These are phyloP conservation scores for Cataglyphis albicans DNA, from an alignment of 2,888 invertebrate genomes.

Conservation along the genomic window DNA sequence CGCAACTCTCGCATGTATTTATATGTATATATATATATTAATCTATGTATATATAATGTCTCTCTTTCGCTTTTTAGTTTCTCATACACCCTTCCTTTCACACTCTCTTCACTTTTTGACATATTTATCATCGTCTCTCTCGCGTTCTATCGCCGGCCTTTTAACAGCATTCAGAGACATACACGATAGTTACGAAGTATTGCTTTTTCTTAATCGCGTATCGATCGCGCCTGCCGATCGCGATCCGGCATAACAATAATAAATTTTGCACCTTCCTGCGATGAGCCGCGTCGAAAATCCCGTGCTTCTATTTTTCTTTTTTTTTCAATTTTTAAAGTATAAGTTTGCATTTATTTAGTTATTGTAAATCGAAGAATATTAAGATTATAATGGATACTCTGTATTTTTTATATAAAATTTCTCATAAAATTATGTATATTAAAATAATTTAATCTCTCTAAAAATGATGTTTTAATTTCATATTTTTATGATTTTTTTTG, in stretches of 20 bases:
- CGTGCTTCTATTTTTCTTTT: background rate
- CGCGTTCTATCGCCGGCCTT: slow-evolving; percentile 37
- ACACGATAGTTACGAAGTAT: slow-evolving; percentile 90
- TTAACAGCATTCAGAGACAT: slow-evolving; percentile 70
- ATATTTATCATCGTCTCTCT: slow-evolving; percentile 42
- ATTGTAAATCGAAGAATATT: background rate
- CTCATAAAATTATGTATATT: background rate
- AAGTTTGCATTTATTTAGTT: background rate
- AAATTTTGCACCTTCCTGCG: slow-evolving; percentile 56
- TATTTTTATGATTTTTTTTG: background rate
- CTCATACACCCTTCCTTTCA: slow-evolving; percentile 53
- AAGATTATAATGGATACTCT: background rate
- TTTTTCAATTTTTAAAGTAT: background rate
- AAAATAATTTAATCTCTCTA: background rate
- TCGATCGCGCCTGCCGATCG: slow-evolving; percentile 83
- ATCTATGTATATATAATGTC: slow-evolving; percentile 68
- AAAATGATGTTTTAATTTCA: background rate
- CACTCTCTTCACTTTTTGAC: slow-evolving; percentile 59
- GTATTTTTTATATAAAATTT: background rate
- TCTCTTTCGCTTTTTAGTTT: slow-evolving; percentile 53
- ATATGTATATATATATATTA: slow-evolving; percentile 61
- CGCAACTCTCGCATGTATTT: slow-evolving; percentile 67
- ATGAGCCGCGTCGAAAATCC: slow-evolving; percentile 35
- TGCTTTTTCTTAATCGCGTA: slow-evolving; percentile 89
- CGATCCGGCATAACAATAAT: slow-evolving; percentile 70